Percentiles rank a stretch among this genome's conserved stretches.
phyloP scores from a whole-genome alignment of 2,888 invertebrate genomes.

The Mythimna impura region DNA sequence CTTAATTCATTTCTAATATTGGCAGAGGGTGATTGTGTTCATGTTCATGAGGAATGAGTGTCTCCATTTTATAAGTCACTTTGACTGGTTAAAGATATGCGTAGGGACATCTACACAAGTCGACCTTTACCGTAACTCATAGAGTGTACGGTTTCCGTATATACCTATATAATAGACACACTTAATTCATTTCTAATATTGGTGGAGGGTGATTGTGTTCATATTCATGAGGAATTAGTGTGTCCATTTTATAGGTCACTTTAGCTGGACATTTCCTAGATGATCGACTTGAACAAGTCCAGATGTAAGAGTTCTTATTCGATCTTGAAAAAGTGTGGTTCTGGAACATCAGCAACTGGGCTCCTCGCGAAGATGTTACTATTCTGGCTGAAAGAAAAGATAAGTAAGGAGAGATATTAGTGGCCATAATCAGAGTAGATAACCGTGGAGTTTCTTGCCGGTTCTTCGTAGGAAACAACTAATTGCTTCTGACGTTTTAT shows the following conservation, averaged over 20 bases:
- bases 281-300: constrained; percentile 56
- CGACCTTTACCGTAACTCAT: too few species aligned
- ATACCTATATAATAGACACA: too few species aligned
- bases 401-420: background rate
- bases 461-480: too few species aligned
- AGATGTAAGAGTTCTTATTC: constrained; percentile 37
- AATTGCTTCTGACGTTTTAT: too few species aligned
- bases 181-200: too few species aligned
- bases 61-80: background rate
- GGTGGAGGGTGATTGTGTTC: constrained; percentile 54
- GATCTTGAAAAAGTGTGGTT: constrained; percentile 56
- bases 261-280: constrained; percentile 53
- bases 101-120: too few species aligned
- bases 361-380: constrained; percentile 34
- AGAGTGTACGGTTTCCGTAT: too few species aligned
- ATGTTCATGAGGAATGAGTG: constrained; percentile 12
- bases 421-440: too few species aligned
- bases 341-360: constrained; percentile 35
- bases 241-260: constrained; percentile 21
- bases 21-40: constrained; percentile 53
- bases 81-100: too few species aligned
- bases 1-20: too few species aligned
- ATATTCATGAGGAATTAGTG: constrained; percentile 13
- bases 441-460: too few species aligned
- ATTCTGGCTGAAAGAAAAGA: constrained; percentile 12